Base-by-base conservation (phyloP, 2,888 invertebrate species). In the Agrilus mali region DNA sequence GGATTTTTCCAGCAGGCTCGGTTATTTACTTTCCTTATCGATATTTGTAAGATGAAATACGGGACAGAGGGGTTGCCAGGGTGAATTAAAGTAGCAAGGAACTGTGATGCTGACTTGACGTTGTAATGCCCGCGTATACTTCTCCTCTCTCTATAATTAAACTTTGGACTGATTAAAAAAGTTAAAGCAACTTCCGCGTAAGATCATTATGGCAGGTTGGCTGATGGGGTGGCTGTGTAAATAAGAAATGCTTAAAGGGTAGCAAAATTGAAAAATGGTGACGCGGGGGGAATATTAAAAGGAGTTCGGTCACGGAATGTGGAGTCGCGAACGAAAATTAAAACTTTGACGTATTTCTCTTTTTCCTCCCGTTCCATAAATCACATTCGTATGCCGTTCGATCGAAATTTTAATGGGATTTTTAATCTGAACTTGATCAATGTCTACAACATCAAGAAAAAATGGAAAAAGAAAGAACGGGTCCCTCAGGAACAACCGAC, bases 131-230 rank as follows among this genome's bases (percentile, higher is more conserved):
- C 10, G 27, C 27, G 10, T 27, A 27, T 10, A 10, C 10, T 10
- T 27, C 10, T 10, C 10, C 27, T 22, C 22, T 56, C 55, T 52
- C 57, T 54, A 58, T 59, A 58, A 59, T 59, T 59, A 59, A 59
- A 58, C 56, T 57, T 54, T 44, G 53, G 51, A 53, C 57, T 59
- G 59, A 59, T 59, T 59, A 59, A 59, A 59, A 59, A 59, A 59
- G 57, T 59, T 59, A 53, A 55, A 57, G 56, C 54, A 58, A 59
- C 57, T 58, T 56, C 53, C 51, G 52, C 54, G 55, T 56, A 58
- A 58, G 59, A 59, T 59, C 57, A 59, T 59, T 59, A 57, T 52
- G 53, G 51, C 46, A 46, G 49, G 47, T 47, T 27, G 47, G 51
- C 41, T 44, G 49, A 47, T 44, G 45, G 50, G 52, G 48, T 51